A percentile compares a stretch with the other conserved stretches of the same genome.
Conservation (phyloP, 1,140 invertebrate genomes). For the Pseudomyrmex flavicornis region DNA sequence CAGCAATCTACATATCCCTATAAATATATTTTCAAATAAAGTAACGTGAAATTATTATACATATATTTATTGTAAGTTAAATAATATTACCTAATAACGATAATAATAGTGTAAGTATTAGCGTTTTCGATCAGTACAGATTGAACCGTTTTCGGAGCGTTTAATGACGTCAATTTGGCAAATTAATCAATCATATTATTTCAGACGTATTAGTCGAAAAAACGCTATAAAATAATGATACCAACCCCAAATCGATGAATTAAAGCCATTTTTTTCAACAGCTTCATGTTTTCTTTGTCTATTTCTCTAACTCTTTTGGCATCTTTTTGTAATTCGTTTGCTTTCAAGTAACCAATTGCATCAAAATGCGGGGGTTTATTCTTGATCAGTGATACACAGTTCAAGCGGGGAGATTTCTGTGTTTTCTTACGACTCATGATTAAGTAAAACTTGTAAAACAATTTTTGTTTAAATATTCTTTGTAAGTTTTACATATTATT, state of each 20-base stretch:
- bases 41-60: background rate
- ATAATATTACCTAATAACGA: constrained; percentile 5
- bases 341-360: constrained; percentile 76
- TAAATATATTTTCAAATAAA: constrained; percentile 6
- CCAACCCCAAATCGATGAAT: constrained; percentile 81
- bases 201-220: too few relatives aligned
- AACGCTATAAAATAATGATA: constrained; percentile 31
- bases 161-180: too few relatives aligned
- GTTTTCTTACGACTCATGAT: constrained; percentile 42
- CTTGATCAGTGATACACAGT: constrained; percentile 75
- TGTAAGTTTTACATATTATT: background rate
- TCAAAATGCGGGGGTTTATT: constrained; percentile 80
- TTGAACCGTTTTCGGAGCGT: too few relatives aligned
- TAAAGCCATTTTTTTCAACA: constrained; percentile 81
- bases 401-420: constrained; percentile 58
- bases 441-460: background rate
- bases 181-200: too few relatives aligned
- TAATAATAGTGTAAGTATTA: too few relatives aligned
- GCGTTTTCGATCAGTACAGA: too few relatives aligned
- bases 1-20: constrained; percentile 79
- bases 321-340: constrained; percentile 73
- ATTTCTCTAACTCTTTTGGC: constrained; percentile 73
- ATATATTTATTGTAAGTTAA: background rate
- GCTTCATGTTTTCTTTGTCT: constrained; percentile 82
- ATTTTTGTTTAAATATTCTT: background rate